A percentile compares a stretch with the other conserved stretches of the same genome.
Conservation (phyloP, 2,797 vertebrate species). For the Glossophaga mutica region DNA sequence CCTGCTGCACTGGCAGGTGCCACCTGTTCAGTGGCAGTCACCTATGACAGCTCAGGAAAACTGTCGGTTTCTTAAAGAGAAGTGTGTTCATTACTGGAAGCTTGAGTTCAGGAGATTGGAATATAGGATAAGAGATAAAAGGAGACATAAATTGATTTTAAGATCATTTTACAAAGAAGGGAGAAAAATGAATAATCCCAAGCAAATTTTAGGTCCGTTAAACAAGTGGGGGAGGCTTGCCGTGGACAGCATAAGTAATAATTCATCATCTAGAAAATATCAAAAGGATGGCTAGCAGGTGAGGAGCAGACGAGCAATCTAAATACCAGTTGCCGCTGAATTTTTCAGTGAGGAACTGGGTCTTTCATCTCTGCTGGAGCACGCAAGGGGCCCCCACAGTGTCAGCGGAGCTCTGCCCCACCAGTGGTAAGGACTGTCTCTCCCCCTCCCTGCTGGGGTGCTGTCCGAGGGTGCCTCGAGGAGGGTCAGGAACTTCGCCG, state of each 20-base stretch:
- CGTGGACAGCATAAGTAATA: not conserved
- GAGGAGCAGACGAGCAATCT: not conserved
- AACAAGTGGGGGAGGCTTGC: not conserved
- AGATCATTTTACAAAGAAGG: not conserved
- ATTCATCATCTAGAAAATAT: not conserved
- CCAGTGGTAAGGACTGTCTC: not conserved
- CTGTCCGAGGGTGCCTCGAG: not conserved
- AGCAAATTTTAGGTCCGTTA: not conserved
- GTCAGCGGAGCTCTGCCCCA: not conserved
- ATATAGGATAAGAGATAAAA: not conserved
- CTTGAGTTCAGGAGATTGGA: not conserved
- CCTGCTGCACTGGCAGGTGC: too few species aligned
- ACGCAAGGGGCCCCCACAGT: too few species aligned
- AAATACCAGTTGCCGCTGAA: not conserved
- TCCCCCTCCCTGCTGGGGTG: not conserved
- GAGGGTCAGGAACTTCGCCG: not conserved
- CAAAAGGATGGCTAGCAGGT: not conserved
- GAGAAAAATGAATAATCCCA: not conserved
- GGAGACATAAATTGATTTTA: not conserved
- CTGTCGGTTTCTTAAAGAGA: not conserved
- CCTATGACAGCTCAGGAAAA: not conserved
- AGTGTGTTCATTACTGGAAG: not conserved
- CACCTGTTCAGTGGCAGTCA: not conserved
- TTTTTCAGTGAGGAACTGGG: not conserved
- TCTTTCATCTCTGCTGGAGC: not conserved